phyloP scores from a whole-genome alignment of 53 echinoderm and acorn worm species.

The Arbacia lixula region DNA sequence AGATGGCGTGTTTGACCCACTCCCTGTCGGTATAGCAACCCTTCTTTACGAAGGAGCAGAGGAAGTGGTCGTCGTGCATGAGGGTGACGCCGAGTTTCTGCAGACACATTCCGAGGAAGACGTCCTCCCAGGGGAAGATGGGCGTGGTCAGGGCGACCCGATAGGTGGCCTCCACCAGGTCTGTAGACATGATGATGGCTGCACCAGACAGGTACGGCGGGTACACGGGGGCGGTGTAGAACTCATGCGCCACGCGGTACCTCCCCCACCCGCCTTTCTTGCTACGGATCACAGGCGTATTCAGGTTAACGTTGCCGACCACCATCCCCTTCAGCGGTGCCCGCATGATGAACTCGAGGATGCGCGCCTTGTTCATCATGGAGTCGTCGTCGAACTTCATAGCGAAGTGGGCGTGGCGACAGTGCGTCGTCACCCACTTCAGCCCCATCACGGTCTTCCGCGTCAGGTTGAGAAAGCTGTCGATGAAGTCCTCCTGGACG shows the following conservation, averaged over 20 bases:
- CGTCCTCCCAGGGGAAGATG: slow-evolving; percentile 78
- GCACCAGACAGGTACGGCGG: slow-evolving; percentile 74
- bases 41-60: background rate
- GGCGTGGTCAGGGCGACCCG: slow-evolving; percentile 46
- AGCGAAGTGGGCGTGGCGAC: slow-evolving; percentile 68
- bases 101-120: slow-evolving; percentile 72
- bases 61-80: slow-evolving; percentile 24
- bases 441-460: slow-evolving; percentile 79
- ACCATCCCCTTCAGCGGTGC: slow-evolving; percentile 29
- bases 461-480: slow-evolving; percentile 76
- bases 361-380: slow-evolving; percentile 65
- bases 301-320: slow-evolving; percentile 53
- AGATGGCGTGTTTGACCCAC: slow-evolving; percentile 21
- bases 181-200: slow-evolving; percentile 70
- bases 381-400: slow-evolving; percentile 78
- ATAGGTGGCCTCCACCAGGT: slow-evolving; percentile 60
- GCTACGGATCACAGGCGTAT: slow-evolving; percentile 60
- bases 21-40: slow-evolving; percentile 14
- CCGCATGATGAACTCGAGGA: slow-evolving; percentile 44
- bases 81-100: slow-evolving; percentile 59
- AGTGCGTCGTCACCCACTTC: slow-evolving; percentile 68
- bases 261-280: slow-evolving; percentile 49
- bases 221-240: slow-evolving; percentile 65
- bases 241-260: slow-evolving; percentile 55
- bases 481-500: slow-evolving; percentile 72